Conservation (phyloP, 1,140 invertebrate genomes). For the Trichonephila inaurata region DNA sequence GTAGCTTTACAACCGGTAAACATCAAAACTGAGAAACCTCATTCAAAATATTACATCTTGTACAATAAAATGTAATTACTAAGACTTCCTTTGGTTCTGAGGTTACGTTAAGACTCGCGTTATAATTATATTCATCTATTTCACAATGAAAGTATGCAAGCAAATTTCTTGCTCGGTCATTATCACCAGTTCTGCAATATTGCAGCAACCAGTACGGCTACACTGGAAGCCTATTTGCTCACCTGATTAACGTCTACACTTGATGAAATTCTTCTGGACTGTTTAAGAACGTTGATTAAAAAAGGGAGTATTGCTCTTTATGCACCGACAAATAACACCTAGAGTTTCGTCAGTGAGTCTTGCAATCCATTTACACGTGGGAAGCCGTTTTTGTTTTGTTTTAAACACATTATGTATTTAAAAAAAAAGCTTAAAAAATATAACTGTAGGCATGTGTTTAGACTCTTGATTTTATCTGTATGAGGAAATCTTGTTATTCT, state of each 20-base stretch:
- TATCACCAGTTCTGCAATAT: not conserved
- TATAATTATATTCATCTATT: not conserved
- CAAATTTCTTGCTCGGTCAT: not conserved
- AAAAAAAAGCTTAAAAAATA: no score
- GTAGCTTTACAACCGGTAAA: no score
- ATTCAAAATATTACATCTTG: no score
- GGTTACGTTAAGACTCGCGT: not conserved
- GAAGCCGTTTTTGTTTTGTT: no score
- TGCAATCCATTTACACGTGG: no score
- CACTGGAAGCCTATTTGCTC: not conserved
- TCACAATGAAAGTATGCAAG: not conserved
- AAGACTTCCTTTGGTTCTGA: not conserved
- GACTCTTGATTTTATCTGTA: no score
- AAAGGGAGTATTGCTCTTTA: not conserved
- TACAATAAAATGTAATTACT: no score
- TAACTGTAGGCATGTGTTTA: no score
- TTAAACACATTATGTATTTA: no score
- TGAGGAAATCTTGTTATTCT: no score
- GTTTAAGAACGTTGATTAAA: constrained; percentile 2
- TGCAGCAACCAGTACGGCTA: not conserved
- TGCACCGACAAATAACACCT: no score
- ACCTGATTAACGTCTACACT: not conserved
- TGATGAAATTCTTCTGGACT: not conserved
- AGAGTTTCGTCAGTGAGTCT: not conserved
- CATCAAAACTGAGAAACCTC: no score